A percentile compares a stretch with the other conserved stretches of the same genome.
These are phyloP conservation scores for Erynnis tages DNA, from an alignment of 2,888 invertebrate species.

Conservation along the genomic window DNA sequence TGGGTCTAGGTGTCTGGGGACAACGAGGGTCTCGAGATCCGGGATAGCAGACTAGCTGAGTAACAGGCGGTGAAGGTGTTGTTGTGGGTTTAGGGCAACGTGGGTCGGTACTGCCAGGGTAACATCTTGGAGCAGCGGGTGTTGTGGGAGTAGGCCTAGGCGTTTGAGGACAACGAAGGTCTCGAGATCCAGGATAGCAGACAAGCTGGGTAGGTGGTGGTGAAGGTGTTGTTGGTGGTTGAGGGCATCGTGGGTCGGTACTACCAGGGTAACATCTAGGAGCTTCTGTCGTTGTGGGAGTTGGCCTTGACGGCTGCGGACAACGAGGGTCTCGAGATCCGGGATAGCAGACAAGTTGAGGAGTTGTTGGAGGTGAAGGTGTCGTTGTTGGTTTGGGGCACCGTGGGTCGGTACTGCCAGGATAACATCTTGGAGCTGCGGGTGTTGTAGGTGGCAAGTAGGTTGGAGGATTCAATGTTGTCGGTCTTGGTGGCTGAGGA, in stretches of 20 bases:
- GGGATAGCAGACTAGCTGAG: no score
- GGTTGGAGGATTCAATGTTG: conserved; percentile 33
- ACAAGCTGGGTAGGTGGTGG: no score
- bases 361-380: conserved; percentile 37
- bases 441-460: conserved; percentile 32
- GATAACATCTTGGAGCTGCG: conserved; percentile 38
- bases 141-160: no score
- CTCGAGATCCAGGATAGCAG: conserved; percentile 54
- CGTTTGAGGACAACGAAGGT: conserved; percentile 43
- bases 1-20: conserved; percentile 39
- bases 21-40: no score
- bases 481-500: conserved; percentile 27
- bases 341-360: conserved; percentile 53
- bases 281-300: conserved; percentile 44
- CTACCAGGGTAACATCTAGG: conserved; percentile 38
- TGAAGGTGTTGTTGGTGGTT: conserved; percentile 42
- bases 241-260: conserved; percentile 48
- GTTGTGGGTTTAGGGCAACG: conserved; percentile 36
- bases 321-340: conserved; percentile 45
- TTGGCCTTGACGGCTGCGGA: no score
- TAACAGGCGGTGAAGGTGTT: conserved; percentile 38
- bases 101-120: conserved; percentile 47
- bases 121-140: conserved; percentile 30
- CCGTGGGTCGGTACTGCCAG: conserved; percentile 40
- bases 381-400: conserved; percentile 40